Conservation (phyloP, 2,113 vertebrate species). For the Oreochromis aureus region DNA sequence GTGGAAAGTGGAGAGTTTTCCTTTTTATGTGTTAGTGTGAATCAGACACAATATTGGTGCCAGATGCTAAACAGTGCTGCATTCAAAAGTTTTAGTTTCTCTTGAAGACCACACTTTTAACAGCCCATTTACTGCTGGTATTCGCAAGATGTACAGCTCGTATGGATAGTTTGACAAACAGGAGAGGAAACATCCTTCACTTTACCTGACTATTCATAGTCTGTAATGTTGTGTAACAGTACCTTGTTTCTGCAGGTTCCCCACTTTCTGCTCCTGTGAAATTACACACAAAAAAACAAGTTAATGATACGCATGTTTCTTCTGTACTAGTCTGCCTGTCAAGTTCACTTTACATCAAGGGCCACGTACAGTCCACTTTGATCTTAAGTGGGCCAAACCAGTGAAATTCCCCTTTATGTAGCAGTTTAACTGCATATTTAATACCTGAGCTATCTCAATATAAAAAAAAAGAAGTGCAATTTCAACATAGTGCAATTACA, state of each 20-base stretch:
- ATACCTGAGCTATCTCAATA: neutral
- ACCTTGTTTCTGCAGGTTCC: conserved; percentile 51
- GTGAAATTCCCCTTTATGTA: neutral
- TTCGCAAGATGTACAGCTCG: neutral
- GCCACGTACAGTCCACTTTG: neutral
- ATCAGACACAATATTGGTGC: neutral
- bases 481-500: neutral
- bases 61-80: neutral
- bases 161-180: neutral
- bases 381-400: neutral
- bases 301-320: neutral
- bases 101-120: neutral
- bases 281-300: neutral
- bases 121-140: neutral
- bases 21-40: neutral
- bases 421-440: neutral
- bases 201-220: neutral
- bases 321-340: neutral
- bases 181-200: neutral
- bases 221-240: neutral
- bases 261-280: conserved; percentile 14
- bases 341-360: neutral
- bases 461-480: neutral
- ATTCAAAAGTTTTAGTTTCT: neutral
- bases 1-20: neutral